Evolutionary conservation across 2,888 invertebrate genomes (phyloP).

Genomic region (Synanthedon andrenaeformis): DNA sequence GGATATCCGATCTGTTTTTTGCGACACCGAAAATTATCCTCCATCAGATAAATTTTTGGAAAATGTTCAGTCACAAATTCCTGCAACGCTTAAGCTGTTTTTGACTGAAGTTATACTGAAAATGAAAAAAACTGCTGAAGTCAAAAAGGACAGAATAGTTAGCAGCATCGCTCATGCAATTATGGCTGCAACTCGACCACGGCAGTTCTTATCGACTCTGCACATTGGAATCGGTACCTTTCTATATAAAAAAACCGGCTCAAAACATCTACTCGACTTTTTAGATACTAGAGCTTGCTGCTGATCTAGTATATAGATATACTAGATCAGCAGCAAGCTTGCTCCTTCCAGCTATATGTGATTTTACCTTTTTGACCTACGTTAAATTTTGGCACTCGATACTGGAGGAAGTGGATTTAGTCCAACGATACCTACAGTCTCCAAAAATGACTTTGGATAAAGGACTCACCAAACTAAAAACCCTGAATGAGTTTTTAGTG

Average conservation of each 20-base stretch:
- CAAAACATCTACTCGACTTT: too few relatives aligned
- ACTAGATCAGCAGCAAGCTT: too few relatives aligned
- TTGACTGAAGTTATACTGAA: neutral
- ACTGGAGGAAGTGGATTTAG: too few relatives aligned
- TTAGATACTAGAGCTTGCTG: too few relatives aligned
- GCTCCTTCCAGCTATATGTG: too few relatives aligned
- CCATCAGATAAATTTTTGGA: neutral
- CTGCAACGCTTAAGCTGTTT: neutral
- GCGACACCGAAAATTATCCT: neutral
- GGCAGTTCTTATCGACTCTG: neutral
- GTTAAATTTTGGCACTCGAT: too few relatives aligned
- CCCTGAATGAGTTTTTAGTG: too few relatives aligned
- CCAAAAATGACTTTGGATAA: too few relatives aligned
- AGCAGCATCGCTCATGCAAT: neutral
- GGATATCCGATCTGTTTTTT: neutral
- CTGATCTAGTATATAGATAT: too few relatives aligned
- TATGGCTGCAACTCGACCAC: neutral
- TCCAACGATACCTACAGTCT: too few relatives aligned
- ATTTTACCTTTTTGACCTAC: too few relatives aligned
- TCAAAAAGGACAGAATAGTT: neutral
- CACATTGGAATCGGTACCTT: neutral
- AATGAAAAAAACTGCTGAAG: neutral
- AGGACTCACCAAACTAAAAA: too few relatives aligned
- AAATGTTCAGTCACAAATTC: neutral
- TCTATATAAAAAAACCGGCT: neutral